These are phyloP conservation scores for Athalia circularis DNA, from an alignment of 2,888 invertebrate genomes.

Conservation along the genomic window DNA sequence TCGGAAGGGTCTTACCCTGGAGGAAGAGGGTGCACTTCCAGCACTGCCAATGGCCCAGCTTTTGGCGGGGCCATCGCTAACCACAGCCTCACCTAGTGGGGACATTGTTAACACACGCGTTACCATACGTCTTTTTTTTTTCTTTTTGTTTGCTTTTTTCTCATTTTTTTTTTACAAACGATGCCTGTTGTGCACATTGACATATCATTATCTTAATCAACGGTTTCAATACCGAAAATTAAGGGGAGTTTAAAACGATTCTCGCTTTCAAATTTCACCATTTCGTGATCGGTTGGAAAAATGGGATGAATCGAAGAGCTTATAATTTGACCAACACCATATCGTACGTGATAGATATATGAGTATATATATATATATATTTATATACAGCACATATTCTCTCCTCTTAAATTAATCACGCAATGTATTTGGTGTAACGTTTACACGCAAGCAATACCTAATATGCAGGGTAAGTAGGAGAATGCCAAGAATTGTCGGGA, in stretches of 20 bases:
- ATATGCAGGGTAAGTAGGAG: background rate
- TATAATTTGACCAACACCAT: constrained; percentile 18
- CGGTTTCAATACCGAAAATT: constrained; percentile 18
- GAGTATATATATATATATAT: background rate
- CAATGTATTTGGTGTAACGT: constrained; percentile 8
- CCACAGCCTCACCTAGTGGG: constrained; percentile 74
- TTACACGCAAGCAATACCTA: constrained; percentile 21
- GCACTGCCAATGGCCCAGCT: constrained; percentile 74
- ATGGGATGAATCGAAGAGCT: background rate
- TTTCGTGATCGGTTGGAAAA: background rate
- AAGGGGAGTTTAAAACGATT: too few species aligned
- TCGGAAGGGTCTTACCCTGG: constrained; percentile 79
- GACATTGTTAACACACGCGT: constrained; percentile 73
- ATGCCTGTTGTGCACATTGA: constrained; percentile 27
- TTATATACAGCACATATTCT: constrained; percentile 15
- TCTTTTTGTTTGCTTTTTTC: constrained; percentile 2
- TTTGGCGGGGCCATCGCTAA: constrained; percentile 74
- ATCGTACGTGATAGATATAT: background rate
- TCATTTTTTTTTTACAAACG: constrained; percentile 50
- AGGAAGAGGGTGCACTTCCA: constrained; percentile 76
- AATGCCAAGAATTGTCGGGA: constrained; percentile 50
- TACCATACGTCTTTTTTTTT: constrained; percentile 60
- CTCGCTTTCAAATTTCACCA: too few species aligned
- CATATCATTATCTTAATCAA: constrained; percentile 7
- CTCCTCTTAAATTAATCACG: constrained; percentile 21